Conservation (phyloP, 2,888 invertebrate species). For the Xylota segnis region DNA sequence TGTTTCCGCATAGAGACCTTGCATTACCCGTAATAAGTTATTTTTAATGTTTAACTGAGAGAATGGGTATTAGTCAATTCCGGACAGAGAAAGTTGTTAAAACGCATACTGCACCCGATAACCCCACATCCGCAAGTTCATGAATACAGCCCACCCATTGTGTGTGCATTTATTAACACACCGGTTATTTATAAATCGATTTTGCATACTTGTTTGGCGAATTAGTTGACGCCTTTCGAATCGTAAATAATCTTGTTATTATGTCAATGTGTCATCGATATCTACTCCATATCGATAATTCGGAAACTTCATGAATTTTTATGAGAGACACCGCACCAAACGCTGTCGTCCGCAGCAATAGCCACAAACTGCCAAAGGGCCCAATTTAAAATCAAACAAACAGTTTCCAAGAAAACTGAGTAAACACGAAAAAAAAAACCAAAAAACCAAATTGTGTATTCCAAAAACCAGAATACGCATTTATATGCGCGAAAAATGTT, state of each 20-base stretch:
- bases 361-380: not conserved
- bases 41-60: too few species aligned
- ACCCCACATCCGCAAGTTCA: not conserved
- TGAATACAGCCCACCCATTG: slow-evolving; percentile 6
- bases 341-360: not conserved
- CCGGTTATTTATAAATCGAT: slow-evolving; percentile 28
- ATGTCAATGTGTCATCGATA: slow-evolving; percentile 52
- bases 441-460: not conserved
- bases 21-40: too few species aligned
- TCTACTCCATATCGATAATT: slow-evolving; percentile 29
- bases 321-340: not conserved
- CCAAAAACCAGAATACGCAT: slow-evolving; percentile 47
- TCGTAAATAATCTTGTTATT: slow-evolving; percentile 49
- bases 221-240: slow-evolving; percentile 46
- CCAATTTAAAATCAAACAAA: slow-evolving; percentile 29
- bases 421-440: not conserved
- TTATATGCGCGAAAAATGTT: slow-evolving; percentile 53
- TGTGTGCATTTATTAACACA: slow-evolving; percentile 20
- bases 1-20: too few species aligned
- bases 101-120: not conserved
- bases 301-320: slow-evolving; percentile 14
- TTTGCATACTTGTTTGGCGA: slow-evolving; percentile 21
- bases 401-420: slow-evolving; percentile 14
- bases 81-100: not conserved
- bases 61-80: too few species aligned